Base-by-base conservation (phyloP, 2,113 vertebrate species). In the Salminus brasiliensis region DNA sequence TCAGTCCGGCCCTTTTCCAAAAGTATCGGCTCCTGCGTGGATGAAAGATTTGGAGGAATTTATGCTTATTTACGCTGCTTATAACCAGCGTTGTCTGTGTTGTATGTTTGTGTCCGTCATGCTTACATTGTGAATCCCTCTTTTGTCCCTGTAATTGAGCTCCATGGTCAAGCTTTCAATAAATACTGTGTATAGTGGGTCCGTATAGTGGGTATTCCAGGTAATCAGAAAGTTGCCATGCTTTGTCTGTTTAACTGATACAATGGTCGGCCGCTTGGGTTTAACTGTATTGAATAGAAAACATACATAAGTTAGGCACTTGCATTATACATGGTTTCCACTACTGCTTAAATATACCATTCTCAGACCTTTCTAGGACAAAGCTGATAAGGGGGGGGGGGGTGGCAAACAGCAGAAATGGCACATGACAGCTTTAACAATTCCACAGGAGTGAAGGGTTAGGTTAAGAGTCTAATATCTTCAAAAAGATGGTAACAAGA, bases 131-230 rank as follows among this genome's bases (percentile, higher is more conserved):
- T 72, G 0, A 2, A 1, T 41, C 13, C 52, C 52, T 84, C 76
- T 89, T 85, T 86, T 83, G 74, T 72, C 88, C 65, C 34, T 45
- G 59, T 90, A 90, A 4, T 29, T 88, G 32, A 93, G 4, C 34
- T 23, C 2, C 15, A 77, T 21, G 0, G 0, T 13, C 30, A 88
- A 15, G 0, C 0, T 0, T 0, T 10, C 0, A 0, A 0, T 0
- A 34, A 4, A 4, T 0, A 0, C 1, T 0, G 1, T 9, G 7
- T 47, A 4, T 0, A 0, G 0, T 0, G 1, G 6, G 7, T 47
- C 8, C 45, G 6, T 0, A 0, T 82, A 83, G 43, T 85, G 53
- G 30, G 63, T 53, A 0, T 21, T 25, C 89, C 91, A 93, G 6
- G 0, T 69, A 9, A 93, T 41, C 6, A 18, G 0, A 69, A 85